These are phyloP conservation scores for Eptesicus fuscus DNA, from an alignment of 2,113 vertebrate genomes.

Conservation along the genomic window DNA sequence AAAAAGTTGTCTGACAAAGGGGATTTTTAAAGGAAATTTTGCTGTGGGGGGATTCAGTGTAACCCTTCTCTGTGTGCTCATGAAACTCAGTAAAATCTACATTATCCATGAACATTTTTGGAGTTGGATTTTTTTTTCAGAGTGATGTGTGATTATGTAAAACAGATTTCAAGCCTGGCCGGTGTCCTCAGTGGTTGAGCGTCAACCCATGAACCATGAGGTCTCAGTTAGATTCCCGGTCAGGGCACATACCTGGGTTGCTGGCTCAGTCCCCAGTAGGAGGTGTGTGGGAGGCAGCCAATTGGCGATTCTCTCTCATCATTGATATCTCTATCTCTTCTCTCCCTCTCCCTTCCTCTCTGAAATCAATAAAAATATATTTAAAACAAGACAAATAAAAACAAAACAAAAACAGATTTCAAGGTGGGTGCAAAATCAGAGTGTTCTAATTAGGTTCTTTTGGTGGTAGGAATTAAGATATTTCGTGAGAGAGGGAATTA, in stretches of 20 bases:
- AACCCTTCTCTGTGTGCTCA: not conserved
- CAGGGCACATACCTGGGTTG: too few relatives aligned
- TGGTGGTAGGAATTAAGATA: not conserved
- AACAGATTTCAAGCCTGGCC: not conserved
- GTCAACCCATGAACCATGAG: too few relatives aligned
- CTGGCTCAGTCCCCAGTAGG: too few relatives aligned
- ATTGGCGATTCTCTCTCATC: too few relatives aligned
- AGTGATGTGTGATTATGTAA: not conserved
- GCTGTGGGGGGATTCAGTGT: not conserved
- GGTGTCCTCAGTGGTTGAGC: too few relatives aligned
- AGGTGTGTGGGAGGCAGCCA: too few relatives aligned
- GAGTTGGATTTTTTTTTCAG: not conserved
- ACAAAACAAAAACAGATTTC: not conserved
- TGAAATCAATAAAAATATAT: too few relatives aligned
- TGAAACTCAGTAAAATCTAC: slow-evolving; percentile 17
- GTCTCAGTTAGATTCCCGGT: too few relatives aligned
- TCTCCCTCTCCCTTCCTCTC: too few relatives aligned
- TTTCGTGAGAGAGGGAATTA: not conserved
- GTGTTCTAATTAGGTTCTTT: not conserved
- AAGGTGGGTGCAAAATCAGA: not conserved
- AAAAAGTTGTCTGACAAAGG: not conserved
- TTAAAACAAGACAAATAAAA: too few relatives aligned
- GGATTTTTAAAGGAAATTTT: not conserved
- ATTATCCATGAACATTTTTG: not conserved
- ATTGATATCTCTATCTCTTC: too few relatives aligned